Evolutionary conservation across 1,140 invertebrate genomes (phyloP).

Genomic region (Myzus persicae): DNA sequence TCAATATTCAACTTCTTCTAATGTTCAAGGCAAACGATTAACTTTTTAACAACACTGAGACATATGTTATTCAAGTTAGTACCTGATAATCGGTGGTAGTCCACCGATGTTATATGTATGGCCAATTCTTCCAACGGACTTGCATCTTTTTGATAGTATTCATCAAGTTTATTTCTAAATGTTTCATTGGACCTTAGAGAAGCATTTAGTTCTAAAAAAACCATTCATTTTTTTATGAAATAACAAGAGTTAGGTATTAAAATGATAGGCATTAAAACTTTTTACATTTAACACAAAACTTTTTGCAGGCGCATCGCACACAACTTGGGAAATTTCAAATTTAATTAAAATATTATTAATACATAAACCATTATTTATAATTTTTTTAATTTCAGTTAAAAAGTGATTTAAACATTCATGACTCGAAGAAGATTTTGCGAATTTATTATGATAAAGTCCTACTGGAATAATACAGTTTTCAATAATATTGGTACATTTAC

Average conservation of each 20-base stretch:
- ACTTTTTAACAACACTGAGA: conserved; percentile 10
- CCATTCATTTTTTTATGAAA: conserved; percentile 24
- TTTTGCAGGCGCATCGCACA: conserved; percentile 30
- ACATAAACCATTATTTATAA: neutral
- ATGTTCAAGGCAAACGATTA: neutral
- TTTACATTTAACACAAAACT: conserved; percentile 31
- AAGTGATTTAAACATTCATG: neutral
- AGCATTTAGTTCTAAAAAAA: neutral
- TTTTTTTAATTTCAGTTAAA: neutral
- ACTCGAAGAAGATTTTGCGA: neutral
- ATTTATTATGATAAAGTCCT: conserved; percentile 30
- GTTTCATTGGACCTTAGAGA: neutral
- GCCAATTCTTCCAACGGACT: conserved; percentile 28
- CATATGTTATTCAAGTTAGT: conserved; percentile 29
- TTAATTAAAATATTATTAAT: neutral
- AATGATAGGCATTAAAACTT: conserved; percentile 11
- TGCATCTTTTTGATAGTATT: conserved; percentile 1
- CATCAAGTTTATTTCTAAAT: conserved; percentile 14
- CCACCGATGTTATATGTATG: conserved; percentile 7
- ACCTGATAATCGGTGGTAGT: no score
- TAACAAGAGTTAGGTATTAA: no score
- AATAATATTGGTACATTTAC: neutral
- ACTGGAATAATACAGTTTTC: neutral
- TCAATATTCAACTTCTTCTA: neutral
- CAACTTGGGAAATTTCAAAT: neutral